phyloP scores from a whole-genome alignment of 1,140 invertebrate genomes.

The Bemisia tabaci region DNA sequence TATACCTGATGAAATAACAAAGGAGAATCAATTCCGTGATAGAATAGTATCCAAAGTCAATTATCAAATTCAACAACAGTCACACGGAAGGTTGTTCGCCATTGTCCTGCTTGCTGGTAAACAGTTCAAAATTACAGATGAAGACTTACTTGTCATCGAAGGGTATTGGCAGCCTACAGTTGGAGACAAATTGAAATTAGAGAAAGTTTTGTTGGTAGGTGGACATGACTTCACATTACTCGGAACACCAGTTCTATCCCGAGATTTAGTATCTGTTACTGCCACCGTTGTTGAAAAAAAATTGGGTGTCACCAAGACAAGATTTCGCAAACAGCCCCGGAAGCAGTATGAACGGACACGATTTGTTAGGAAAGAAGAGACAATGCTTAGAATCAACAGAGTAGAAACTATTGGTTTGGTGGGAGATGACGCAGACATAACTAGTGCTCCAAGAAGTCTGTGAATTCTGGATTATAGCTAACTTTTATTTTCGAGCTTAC shows the following conservation, averaged over 20 bases:
- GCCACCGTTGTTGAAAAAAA: conserved; percentile 85
- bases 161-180: conserved; percentile 69
- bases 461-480: too few relatives aligned
- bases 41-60: neutral
- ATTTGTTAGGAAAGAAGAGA: conserved; percentile 16
- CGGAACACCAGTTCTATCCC: conserved; percentile 64
- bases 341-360: conserved; percentile 22
- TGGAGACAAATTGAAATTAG: conserved; percentile 67
- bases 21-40: neutral
- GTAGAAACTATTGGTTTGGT: conserved; percentile 1
- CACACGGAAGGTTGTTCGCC: conserved; percentile 54
- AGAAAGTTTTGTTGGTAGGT: conserved; percentile 73
- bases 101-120: conserved; percentile 67
- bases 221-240: conserved; percentile 73
- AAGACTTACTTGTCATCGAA: conserved; percentile 71
- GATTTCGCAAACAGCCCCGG: conserved; percentile 19
- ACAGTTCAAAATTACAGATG: conserved; percentile 76
- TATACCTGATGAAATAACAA: neutral
- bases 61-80: neutral
- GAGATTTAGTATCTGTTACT: conserved; percentile 55
- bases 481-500: too few relatives aligned
- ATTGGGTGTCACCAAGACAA: conserved; percentile 62
- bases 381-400: conserved; percentile 13
- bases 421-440: neutral
- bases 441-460: neutral